Evolutionary conservation across 2,113 vertebrate genomes (phyloP).

Genomic region (Alouatta palliata): DNA sequence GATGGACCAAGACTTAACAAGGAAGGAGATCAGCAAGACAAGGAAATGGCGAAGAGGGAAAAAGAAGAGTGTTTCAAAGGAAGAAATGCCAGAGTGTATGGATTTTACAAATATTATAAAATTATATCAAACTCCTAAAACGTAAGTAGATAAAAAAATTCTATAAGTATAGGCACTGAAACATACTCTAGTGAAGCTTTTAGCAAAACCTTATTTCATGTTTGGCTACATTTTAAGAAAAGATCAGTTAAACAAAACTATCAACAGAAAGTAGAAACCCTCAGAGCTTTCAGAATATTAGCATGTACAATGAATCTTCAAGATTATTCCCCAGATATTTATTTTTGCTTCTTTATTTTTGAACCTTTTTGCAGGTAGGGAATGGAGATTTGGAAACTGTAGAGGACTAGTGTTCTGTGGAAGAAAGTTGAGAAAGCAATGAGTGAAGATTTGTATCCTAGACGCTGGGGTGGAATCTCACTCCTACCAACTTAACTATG

Average conservation of each 20-base stretch:
- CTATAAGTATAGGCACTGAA: neutral
- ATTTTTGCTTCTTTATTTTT: neutral
- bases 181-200: neutral
- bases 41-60: neutral
- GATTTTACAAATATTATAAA: neutral
- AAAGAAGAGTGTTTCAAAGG: neutral
- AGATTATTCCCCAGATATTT: neutral
- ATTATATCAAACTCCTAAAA: neutral
- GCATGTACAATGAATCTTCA: neutral
- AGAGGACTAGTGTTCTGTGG: neutral
- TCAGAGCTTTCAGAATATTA: neutral
- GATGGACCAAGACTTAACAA: neutral
- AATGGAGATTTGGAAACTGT: neutral
- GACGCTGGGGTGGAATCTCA: neutral
- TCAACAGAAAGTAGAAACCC: neutral
- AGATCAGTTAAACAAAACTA: neutral
- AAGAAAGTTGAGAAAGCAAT: neutral
- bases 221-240: neutral
- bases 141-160: neutral
- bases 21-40: too few species aligned
- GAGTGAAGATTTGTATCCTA: neutral
- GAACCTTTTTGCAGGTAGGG: accelerated
- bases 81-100: neutral
- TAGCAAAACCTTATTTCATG: neutral
- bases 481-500: neutral